phyloP scores from a whole-genome alignment of 2,888 invertebrate genomes.

The Fragum sueziense region DNA sequence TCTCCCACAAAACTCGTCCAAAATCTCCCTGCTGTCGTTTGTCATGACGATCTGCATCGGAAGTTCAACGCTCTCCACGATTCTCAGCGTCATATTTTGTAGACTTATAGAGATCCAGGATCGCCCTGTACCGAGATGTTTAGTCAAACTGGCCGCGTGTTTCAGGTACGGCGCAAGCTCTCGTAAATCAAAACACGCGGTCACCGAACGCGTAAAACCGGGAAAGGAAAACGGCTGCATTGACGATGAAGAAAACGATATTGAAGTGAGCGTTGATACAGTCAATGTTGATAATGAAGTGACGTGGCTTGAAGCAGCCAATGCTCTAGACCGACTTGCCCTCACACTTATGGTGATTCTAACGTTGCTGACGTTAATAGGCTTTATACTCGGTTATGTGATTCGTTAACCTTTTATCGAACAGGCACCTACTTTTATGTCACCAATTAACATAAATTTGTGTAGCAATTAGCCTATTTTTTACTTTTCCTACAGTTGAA shows the following conservation, averaged over 20 bases:
- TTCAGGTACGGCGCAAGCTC: neutral
- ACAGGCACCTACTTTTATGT: no score
- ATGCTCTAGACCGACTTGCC: neutral
- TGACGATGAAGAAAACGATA: no score
- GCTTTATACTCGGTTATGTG: neutral
- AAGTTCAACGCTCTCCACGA: neutral
- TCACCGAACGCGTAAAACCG: no score
- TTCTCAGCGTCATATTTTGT: constrained; percentile 23
- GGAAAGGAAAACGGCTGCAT: no score
- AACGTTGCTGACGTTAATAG: neutral
- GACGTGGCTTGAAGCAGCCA: constrained; percentile 16
- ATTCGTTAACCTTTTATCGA: no score
- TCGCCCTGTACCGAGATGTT: neutral
- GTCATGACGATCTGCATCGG: neutral
- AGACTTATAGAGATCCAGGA: neutral
- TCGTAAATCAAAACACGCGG: no score
- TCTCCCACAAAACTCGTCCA: constrained; percentile 22
- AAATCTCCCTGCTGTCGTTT: constrained; percentile 17
- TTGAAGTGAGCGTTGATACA: no score
- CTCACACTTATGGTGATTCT: neutral
- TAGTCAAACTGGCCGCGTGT: neutral
- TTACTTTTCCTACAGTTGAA: no score
- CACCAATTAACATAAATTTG: no score
- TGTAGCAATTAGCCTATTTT: no score
- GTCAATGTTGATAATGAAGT: neutral